A percentile compares a stretch with the other conserved stretches of the same genome.
Conservation (phyloP, 2,113 vertebrate genomes). For the Spermophilus dauricus region DNA sequence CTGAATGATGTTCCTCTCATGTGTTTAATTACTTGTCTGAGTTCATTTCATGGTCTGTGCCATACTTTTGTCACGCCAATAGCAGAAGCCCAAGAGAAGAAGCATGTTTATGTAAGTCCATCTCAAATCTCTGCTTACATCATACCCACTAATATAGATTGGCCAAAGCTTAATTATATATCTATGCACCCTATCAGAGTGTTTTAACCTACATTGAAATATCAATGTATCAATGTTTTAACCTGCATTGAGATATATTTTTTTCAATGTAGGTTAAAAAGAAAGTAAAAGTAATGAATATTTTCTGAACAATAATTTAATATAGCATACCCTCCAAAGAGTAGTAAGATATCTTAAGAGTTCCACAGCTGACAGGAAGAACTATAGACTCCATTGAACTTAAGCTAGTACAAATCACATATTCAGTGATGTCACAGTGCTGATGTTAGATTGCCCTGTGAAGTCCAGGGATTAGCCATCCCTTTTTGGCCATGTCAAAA, state of each 20-base stretch:
- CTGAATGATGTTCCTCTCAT: neutral
- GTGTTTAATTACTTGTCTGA: neutral
- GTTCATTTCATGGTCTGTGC: neutral
- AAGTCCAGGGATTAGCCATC: neutral
- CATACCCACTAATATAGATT: neutral
- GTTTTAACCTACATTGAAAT: too few species aligned
- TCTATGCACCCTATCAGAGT: neutral
- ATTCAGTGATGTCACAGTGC: neutral
- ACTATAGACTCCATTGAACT: neutral
- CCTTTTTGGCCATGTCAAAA: neutral
- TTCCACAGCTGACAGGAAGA: neutral
- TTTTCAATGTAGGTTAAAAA: neutral
- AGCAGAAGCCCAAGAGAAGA: neutral
- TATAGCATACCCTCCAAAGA: neutral
- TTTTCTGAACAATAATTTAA: neutral
- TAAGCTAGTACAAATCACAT: neutral
- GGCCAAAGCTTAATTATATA: neutral
- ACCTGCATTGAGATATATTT: neutral
- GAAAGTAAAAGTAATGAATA: neutral
- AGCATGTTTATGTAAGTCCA: neutral
- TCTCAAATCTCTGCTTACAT: neutral
- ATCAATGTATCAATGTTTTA: too few species aligned
- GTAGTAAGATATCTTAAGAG: neutral
- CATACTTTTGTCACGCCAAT: neutral
- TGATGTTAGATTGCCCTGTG: neutral